Evolutionary conservation across 1,140 invertebrate genomes (phyloP).

Genomic region (Drosophila tropicalis): DNA sequence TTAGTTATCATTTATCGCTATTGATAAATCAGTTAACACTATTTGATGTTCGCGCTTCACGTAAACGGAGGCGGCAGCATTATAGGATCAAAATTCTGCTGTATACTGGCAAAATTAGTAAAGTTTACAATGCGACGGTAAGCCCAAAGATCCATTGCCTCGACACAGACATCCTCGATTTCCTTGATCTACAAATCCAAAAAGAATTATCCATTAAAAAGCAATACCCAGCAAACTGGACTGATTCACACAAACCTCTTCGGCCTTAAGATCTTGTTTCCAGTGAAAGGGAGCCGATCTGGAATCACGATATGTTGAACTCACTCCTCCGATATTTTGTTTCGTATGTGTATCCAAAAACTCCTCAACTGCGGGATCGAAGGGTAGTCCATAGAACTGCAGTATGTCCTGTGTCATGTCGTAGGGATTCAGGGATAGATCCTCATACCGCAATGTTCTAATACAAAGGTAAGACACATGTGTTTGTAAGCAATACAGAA

Average conservation of each 20-base stretch:
- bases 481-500: neutral
- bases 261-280: conserved; percentile 89
- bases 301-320: conserved; percentile 92
- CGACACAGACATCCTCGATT: conserved; percentile 87
- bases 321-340: conserved; percentile 90
- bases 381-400: conserved; percentile 90
- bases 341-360: conserved; percentile 93
- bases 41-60: conserved; percentile 54
- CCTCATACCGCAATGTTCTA: conserved; percentile 93
- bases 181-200: conserved; percentile 64
- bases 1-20: conserved; percentile 66
- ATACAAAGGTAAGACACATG: conserved; percentile 42
- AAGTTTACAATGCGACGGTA: conserved; percentile 85
- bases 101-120: conserved; percentile 82
- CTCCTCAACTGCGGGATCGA: conserved; percentile 87
- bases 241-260: conserved; percentile 84
- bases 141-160: conserved; percentile 93
- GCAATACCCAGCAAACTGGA: neutral
- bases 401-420: conserved; percentile 88
- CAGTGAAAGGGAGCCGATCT: conserved; percentile 93
- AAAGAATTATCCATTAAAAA: neutral
- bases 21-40: conserved; percentile 34
- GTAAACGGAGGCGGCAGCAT: conserved; percentile 78
- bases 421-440: conserved; percentile 91
- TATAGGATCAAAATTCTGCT: conserved; percentile 78